Evolutionary conservation across 30 jellyfish, hydroid and myxozoan species (phyloP).

Genomic region (Turritopsis dohrnii): DNA sequence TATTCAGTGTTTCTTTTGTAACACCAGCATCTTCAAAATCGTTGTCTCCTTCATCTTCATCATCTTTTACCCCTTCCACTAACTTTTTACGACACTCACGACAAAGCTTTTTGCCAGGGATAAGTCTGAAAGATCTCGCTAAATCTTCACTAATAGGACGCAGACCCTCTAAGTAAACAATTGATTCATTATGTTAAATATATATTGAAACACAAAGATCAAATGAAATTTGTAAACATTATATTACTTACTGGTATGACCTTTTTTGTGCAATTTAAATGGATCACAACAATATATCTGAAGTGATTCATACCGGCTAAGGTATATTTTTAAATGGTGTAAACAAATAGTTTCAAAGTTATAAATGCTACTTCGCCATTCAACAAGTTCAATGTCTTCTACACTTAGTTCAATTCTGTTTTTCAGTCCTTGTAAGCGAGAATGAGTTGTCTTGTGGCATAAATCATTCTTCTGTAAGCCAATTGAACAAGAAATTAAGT

Average conservation of each 20-base stretch:
- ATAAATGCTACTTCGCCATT: too few relatives aligned
- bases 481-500: too few relatives aligned
- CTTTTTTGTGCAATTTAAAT: background rate
- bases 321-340: background rate
- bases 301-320: background rate
- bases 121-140: background rate
- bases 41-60: background rate
- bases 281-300: conserved; percentile 7
- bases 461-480: too few relatives aligned
- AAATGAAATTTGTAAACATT: too few relatives aligned
- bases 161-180: background rate
- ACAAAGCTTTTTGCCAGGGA: background rate
- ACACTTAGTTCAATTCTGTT: too few relatives aligned
- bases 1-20: conserved; percentile 17
- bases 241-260: too few relatives aligned
- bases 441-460: too few relatives aligned
- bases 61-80: background rate
- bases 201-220: too few relatives aligned
- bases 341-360: background rate
- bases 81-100: background rate
- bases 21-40: conserved; percentile 3
- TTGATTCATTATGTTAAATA: too few relatives aligned
- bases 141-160: background rate
- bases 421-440: too few relatives aligned
- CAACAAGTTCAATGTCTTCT: too few relatives aligned